A percentile compares a stretch with the other conserved stretches of the same genome.
Conservation (phyloP, 2,888 invertebrate species). For the Lasioglossum oenotherae region DNA sequence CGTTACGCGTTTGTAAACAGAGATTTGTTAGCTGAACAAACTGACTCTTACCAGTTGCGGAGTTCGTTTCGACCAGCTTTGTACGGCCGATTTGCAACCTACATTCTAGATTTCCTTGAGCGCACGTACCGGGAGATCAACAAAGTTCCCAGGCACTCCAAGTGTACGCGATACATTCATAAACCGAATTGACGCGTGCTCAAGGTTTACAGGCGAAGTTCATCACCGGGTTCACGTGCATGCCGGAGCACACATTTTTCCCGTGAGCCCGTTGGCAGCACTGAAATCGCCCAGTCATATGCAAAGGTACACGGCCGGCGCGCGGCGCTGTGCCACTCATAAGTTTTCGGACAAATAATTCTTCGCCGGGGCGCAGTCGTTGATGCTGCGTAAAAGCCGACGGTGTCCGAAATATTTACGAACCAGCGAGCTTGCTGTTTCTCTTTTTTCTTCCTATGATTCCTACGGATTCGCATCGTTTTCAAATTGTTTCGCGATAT, state of each 20-base stretch:
- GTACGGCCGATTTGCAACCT: neutral
- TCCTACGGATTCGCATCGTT: neutral
- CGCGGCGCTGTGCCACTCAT: neutral
- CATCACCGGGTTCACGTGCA: slow-evolving; percentile 12
- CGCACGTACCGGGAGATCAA: neutral
- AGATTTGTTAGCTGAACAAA: neutral
- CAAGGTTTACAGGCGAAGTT: neutral
- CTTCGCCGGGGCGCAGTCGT: neutral
- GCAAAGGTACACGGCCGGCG: slow-evolving; percentile 7
- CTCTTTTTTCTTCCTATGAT: neutral
- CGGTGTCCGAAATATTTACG: neutral
- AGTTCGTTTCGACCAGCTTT: neutral
- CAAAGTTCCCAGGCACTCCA: neutral
- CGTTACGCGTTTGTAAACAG: neutral
- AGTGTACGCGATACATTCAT: neutral
- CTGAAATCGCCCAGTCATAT: slow-evolving; percentile 18
- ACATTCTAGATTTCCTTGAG: neutral
- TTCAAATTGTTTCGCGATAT: neutral
- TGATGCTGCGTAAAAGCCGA: neutral
- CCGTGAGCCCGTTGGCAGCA: neutral
- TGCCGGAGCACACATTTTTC: slow-evolving; percentile 10
- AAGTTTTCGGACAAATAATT: slow-evolving; percentile 25
- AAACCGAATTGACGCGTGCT: slow-evolving; percentile 12
- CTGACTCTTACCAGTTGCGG: neutral
- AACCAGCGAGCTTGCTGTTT: neutral